Conservation (phyloP, 2,888 invertebrate species). For the Euphydryas editha region DNA sequence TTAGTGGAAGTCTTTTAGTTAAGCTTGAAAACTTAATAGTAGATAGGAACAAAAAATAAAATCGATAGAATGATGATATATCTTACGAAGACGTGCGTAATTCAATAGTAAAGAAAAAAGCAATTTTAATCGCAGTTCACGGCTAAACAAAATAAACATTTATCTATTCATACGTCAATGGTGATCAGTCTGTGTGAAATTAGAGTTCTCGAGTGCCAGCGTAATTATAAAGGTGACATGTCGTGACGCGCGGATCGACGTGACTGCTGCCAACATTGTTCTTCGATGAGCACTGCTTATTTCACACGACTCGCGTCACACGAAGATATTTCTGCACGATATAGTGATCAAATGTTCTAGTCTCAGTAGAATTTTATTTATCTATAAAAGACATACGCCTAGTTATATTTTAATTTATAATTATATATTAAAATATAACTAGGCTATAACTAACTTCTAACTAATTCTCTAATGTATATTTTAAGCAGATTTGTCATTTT, state of each 20-base stretch:
- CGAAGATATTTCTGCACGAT: slow-evolving; percentile 52
- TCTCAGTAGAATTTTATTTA: neutral
- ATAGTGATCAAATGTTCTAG: slow-evolving; percentile 58
- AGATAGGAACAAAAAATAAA: too few species aligned
- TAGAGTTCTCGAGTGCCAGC: slow-evolving; percentile 66
- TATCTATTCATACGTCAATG: slow-evolving; percentile 65
- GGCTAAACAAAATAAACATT: slow-evolving; percentile 63
- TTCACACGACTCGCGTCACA: slow-evolving; percentile 59
- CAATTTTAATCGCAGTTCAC: slow-evolving; percentile 68
- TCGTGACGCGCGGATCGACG: slow-evolving; percentile 49
- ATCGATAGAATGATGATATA: neutral
- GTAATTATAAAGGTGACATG: slow-evolving; percentile 73
- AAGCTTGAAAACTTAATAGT: too few species aligned
- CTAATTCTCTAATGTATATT: too few species aligned
- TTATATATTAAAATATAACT: too few species aligned
- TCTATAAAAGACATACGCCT: neutral
- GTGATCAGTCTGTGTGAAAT: slow-evolving; percentile 68
- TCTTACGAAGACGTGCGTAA: slow-evolving; percentile 51
- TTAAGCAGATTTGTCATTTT: too few species aligned
- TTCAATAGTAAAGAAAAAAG: slow-evolving; percentile 57
- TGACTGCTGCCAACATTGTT: slow-evolving; percentile 55
- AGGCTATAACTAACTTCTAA: too few species aligned
- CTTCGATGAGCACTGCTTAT: slow-evolving; percentile 57
- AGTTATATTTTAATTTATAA: neutral
- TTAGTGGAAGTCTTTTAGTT: too few species aligned